Evolutionary conservation across 2,888 invertebrate genomes (phyloP).

Genomic region (Caenorhabditis becei): DNA sequence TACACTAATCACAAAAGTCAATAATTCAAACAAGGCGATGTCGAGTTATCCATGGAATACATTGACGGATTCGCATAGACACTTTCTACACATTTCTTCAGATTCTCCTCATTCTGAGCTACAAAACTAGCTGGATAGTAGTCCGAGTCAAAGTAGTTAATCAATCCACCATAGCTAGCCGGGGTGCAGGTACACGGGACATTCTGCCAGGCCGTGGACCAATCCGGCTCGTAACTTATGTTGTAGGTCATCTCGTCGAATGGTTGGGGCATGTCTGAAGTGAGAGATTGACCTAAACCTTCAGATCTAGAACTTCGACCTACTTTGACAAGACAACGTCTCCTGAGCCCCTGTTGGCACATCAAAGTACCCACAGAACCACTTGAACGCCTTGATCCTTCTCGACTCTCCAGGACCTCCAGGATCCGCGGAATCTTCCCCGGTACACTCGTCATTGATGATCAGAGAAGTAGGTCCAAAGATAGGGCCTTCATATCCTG

Average conservation of each 20-base stretch:
- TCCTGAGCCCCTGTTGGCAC: conserved; percentile 65
- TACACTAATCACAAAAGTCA: too few relatives aligned
- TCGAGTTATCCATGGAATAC: conserved; percentile 70
- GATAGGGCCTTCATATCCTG: conserved; percentile 73
- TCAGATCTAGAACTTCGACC: not conserved
- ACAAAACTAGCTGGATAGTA: conserved; percentile 75
- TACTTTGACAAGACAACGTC: conserved; percentile 70
- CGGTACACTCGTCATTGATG: conserved; percentile 78
- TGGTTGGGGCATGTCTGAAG: conserved; percentile 72
- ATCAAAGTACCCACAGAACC: conserved; percentile 77
- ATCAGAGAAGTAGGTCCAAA: conserved; percentile 77
- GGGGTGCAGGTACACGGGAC: conserved; percentile 76
- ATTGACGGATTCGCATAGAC: conserved; percentile 75
- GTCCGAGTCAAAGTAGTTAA: conserved; percentile 76
- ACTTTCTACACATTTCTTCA: conserved; percentile 67
- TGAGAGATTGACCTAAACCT: too few relatives aligned
- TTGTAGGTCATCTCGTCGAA: conserved; percentile 71
- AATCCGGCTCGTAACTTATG: conserved; percentile 75
- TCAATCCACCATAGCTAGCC: conserved; percentile 73
- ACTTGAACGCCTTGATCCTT: conserved; percentile 79
- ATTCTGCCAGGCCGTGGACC: conserved; percentile 74
- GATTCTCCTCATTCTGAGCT: conserved; percentile 72
- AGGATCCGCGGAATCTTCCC: conserved; percentile 71
- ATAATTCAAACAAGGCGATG: conserved; percentile 74
- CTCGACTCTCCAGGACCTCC: conserved; percentile 77